Base-by-base conservation (phyloP, 1,140 invertebrate species). In the Drosophila busckii region DNA sequence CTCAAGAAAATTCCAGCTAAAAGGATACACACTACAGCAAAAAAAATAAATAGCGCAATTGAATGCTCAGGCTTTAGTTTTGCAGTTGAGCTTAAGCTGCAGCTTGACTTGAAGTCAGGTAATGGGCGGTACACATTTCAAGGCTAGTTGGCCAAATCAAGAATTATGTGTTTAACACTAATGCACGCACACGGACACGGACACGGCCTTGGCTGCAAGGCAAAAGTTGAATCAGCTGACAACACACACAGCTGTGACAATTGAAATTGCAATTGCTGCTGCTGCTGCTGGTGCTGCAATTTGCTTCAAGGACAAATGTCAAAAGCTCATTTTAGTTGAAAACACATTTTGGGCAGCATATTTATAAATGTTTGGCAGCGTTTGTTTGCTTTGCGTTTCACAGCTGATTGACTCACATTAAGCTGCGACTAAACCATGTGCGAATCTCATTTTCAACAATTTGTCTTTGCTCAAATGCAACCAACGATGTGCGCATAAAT, bases 161-260 rank as follows among this genome's bases (percentile, higher is more conserved):
- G 73, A 82, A 82, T 58, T 65, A 59, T 73, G 69, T 69, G 63
- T 58, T 53, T 48, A 56, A 65, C 48, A 25, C 42, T 55, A 65
- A 61, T 61, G 62, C 56, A 53, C 23, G 17, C n/a, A n/a, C n/a
- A n/a, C n/a, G n/a, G n/a, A n/a, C n/a, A n/a, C n/a, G n/a, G n/a
- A n/a, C n/a, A n/a, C n/a, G n/a, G n/a, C n/a, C n/a, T n/a, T n/a
- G n/a, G n/a, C n/a, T n/a, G n/a, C n/a, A n/a, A n/a, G n/a, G n/a
- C n/a, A 25, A 22, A 41, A 42, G 41, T 49, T 49, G 49, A 38
- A 41, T 15, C 25, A 9, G 50, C 20, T 46, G 50, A 55, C 50
- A 61, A 50, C 12, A 9, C 38, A n/a, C 19, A 25, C n/a, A 40
- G n/a, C n/a, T 10, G 9, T 3, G 40, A 29, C 26, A 59, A 31